These are phyloP conservation scores for Watsonalla binaria DNA, from an alignment of 2,888 invertebrate genomes.

Conservation along the genomic window DNA sequence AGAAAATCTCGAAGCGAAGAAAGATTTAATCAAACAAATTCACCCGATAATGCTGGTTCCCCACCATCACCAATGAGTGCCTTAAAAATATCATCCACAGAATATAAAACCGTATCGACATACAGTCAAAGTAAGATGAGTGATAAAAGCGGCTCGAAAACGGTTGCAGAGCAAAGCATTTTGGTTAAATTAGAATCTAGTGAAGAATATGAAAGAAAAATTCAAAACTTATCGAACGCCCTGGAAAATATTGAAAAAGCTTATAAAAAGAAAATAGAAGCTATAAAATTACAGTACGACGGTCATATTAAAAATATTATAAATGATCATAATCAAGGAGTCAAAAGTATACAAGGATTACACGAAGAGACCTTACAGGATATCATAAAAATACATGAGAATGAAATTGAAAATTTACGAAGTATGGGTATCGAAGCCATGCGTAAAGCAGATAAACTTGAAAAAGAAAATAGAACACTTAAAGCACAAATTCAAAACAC, in stretches of 20 bases:
- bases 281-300: slow-evolving; percentile 75
- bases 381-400: slow-evolving; percentile 68
- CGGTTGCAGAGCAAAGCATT: slow-evolving; percentile 29
- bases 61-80: slow-evolving; percentile 20
- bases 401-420: slow-evolving; percentile 71
- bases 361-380: slow-evolving; percentile 74
- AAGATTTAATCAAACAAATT: slow-evolving; percentile 17
- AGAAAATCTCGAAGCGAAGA: slow-evolving; percentile 41
- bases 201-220: slow-evolving; percentile 50
- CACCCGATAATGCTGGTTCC: slow-evolving; percentile 12
- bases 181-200: slow-evolving; percentile 41
- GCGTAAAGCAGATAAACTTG: slow-evolving; percentile 58
- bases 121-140: slow-evolving; percentile 21
- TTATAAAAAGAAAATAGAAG: slow-evolving; percentile 60
- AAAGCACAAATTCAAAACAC: slow-evolving; percentile 37
- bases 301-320: slow-evolving; percentile 72
- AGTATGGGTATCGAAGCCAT: slow-evolving; percentile 68
- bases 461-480: slow-evolving; percentile 53
- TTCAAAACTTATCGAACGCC: slow-evolving; percentile 42
- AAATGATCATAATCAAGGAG: slow-evolving; percentile 75
- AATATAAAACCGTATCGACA: slow-evolving; percentile 22
- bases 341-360: slow-evolving; percentile 72
- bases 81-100: slow-evolving; percentile 20
- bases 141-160: slow-evolving; percentile 19
- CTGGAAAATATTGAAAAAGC: slow-evolving; percentile 55